Base-by-base conservation (phyloP, 2,888 invertebrate genomes). In the Allophyes oxyacanthae region DNA sequence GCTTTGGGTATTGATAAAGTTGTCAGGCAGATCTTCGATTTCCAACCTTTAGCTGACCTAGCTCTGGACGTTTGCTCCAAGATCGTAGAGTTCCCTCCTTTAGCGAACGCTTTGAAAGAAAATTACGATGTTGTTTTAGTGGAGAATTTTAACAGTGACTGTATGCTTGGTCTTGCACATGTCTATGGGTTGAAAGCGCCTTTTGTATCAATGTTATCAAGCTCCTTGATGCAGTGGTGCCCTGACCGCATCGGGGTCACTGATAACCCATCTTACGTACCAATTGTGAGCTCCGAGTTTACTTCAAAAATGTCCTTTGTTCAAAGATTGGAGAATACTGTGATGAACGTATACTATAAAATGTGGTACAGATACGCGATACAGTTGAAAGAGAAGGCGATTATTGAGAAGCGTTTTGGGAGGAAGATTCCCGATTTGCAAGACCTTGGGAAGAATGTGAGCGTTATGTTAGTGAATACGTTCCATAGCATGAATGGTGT, bases 81-180 rank as follows among this genome's bases (percentile, higher is more conserved):
- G 57, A 71, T 92, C 8, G 85, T 93, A 11, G 85, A 86, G 30
- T 89, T 87, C 72, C 85, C 85, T 7, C 87, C 92, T 2, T 63
- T 94, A 28, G 77, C 82, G 0, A 88, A 89, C 8, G 87, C 86
- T 7, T 58, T 94, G 66, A 83, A 86, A 61, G 82, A 83, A 32
- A 86, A 91, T n/a, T 97, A 96, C 67, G 97, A 97, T 77, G 75
- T 96, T 9, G 83, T 96, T 8, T 79, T 96, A 7, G 90, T 95
- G 15, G 96, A 96, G 79, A 92, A 94, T 63, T 96, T 96, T 66
- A 95, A 94, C 67, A 94, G 95, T 30, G 96, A 96, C 70, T 96
- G 96, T 57, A 94, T 95, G 84, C 81, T 96, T 43, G 96, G 95
- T 0, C 83, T 96, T 48, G 92, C 94, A 0, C 92, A 96, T 79